A percentile compares a stretch with the other conserved stretches of the same genome.
These are phyloP conservation scores for Coleophora flavipennella DNA, from an alignment of 2,888 invertebrate species.

Conservation along the genomic window DNA sequence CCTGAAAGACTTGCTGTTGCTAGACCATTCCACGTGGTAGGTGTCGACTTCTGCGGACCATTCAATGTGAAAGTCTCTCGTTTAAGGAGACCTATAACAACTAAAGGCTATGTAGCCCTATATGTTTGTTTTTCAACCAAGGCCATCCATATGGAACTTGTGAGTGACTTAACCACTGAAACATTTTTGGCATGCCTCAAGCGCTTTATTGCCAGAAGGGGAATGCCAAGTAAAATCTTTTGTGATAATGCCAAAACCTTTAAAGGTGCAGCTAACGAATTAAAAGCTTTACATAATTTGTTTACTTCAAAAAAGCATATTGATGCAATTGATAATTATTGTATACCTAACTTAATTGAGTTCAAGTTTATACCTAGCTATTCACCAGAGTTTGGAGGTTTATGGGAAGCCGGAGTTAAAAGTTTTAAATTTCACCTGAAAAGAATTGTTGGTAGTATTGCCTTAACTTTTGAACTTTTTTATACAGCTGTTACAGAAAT, in stretches of 20 bases:
- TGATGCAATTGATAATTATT: too few relatives aligned
- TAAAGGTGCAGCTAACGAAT: conserved; percentile 9
- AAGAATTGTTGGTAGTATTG: conserved; percentile 1
- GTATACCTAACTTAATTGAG: too few relatives aligned
- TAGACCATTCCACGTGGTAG: conserved; percentile 5
- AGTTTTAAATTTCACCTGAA: too few relatives aligned
- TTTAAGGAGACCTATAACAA: neutral
- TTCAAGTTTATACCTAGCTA: too few relatives aligned
- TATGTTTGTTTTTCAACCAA: too few relatives aligned
- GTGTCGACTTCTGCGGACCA: conserved; percentile 8
- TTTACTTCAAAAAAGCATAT: neutral
- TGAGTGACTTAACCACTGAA: conserved; percentile 8
- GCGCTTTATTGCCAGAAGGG: conserved; percentile 13
- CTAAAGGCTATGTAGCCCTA: conserved; percentile 5
- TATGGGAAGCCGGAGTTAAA: too few relatives aligned
- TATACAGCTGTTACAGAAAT: conserved; percentile 9
- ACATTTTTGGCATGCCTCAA: too few relatives aligned
- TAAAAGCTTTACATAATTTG: conserved; percentile 6
- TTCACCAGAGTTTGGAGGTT: too few relatives aligned
- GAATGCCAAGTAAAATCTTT: conserved; percentile 9
- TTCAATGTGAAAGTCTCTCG: conserved; percentile 1
- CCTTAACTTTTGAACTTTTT: conserved; percentile 8
- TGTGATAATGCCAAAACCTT: too few relatives aligned
- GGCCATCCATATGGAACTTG: conserved; percentile 12
- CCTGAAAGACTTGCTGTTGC: conserved; percentile 3